phyloP scores from a whole-genome alignment of 1,140 invertebrate species.

The Piezodorus guildinii region DNA sequence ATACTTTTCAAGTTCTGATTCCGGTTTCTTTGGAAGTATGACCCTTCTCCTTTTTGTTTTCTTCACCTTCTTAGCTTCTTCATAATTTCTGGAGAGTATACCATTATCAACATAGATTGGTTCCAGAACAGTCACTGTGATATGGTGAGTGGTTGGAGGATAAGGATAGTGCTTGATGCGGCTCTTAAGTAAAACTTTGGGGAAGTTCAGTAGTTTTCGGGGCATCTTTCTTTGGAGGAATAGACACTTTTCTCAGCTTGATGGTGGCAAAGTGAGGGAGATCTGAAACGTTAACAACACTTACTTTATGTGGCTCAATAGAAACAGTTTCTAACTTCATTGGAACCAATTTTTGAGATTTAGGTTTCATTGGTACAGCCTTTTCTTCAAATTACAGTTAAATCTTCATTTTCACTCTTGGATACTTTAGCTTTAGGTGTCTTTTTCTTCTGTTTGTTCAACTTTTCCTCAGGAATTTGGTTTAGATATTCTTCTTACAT shows the following conservation, averaged over 20 bases:
- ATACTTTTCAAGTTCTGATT: constrained; percentile 37
- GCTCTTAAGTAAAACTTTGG: constrained; percentile 53
- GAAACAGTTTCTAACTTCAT: constrained; percentile 33
- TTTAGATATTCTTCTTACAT: too few species aligned
- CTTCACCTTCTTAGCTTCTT: constrained; percentile 48
- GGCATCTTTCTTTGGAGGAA: constrained; percentile 38
- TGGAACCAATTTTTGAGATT: neutral
- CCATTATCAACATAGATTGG: constrained; percentile 42
- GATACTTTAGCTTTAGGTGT: neutral
- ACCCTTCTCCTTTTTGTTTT: constrained; percentile 43
- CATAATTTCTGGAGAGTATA: constrained; percentile 52
- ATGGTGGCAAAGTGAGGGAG: constrained; percentile 46
- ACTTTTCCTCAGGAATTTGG: neutral
- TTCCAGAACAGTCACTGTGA: constrained; percentile 29
- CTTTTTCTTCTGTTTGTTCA: constrained; percentile 7
- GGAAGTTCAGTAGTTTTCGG: constrained; percentile 36
- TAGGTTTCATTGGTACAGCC: neutral
- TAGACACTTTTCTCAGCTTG: constrained; percentile 48
- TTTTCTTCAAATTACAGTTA: constrained; percentile 23
- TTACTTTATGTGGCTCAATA: constrained; percentile 37
- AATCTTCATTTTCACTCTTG: constrained; percentile 27
- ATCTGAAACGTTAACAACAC: constrained; percentile 35
- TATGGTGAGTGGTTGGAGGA: constrained; percentile 34
- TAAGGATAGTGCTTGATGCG: constrained; percentile 41
- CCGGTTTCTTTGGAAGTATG: constrained; percentile 35